Conservation (phyloP, 1,140 invertebrate genomes). For the Dinothrombium tinctorium region DNA sequence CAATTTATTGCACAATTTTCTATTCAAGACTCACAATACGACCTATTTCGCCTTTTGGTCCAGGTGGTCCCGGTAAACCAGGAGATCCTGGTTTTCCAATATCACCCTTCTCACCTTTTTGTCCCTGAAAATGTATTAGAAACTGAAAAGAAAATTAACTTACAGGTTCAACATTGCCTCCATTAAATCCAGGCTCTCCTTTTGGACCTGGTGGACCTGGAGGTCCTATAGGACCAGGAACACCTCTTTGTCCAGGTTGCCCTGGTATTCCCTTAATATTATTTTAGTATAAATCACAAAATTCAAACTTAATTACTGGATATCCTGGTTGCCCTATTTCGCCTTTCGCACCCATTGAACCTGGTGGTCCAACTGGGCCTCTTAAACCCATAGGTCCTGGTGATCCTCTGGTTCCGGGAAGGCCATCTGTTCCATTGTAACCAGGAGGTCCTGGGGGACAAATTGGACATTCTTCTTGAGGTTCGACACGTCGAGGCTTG, state of each 20-base stretch:
- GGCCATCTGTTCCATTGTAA: constrained; percentile 9
- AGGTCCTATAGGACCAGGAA: neutral
- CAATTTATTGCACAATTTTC: neutral
- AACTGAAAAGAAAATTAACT: constrained; percentile 19
- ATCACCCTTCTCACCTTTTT: constrained; percentile 40
- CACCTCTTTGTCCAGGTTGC: neutral
- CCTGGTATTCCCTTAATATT: neutral
- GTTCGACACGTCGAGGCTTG: constrained; percentile 4
- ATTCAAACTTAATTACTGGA: constrained; percentile 16
- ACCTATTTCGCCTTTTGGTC: constrained; percentile 22
- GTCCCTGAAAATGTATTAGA: constrained; percentile 33
- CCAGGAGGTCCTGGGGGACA: constrained; percentile 19
- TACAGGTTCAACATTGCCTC: constrained; percentile 15
- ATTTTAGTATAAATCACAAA: neutral
- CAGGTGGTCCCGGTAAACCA: constrained; percentile 27
- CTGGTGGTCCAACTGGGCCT: constrained; percentile 25
- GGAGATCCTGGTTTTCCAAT: constrained; percentile 28
- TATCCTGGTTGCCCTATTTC: constrained; percentile 23
- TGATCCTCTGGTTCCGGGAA: constrained; percentile 10
- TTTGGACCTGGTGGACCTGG: neutral
- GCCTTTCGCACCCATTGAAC: constrained; percentile 19
- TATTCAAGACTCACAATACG: too few relatives aligned
- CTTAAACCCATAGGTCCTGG: constrained; percentile 27
- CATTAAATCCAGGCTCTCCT: constrained; percentile 2
- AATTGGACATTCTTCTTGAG: constrained; percentile 6